A percentile compares a stretch with the other conserved stretches of the same genome.
Evolutionary conservation across 2,797 vertebrate species (phyloP).

Genomic region (Phalloptychus januarius): DNA sequence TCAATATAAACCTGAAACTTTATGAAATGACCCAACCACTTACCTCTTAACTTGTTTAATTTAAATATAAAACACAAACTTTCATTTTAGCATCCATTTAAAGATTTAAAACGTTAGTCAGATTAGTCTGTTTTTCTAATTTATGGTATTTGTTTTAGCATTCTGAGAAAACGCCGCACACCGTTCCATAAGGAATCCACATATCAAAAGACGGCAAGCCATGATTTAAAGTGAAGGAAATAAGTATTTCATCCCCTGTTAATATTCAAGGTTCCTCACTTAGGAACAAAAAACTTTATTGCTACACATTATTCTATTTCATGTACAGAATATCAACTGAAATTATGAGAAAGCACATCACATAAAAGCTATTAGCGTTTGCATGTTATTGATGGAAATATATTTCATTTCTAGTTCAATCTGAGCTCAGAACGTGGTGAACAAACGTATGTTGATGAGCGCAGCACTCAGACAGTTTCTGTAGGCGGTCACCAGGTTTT

Average conservation of each 20-base stretch:
- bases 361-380: not conserved
- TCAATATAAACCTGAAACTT: not conserved
- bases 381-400: not conserved
- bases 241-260: not conserved
- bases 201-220: not conserved
- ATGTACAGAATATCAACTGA: not conserved
- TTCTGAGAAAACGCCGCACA: not conserved
- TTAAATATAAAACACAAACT: too few species aligned
- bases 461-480: not conserved
- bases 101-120: not conserved
- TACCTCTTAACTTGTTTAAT: not conserved
- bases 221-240: not conserved
- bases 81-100: not conserved
- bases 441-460: not conserved
- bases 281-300: not conserved
- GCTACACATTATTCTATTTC: not conserved
- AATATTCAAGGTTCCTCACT: not conserved
- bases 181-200: not conserved
- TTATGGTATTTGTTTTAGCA: not conserved
- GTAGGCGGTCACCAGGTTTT: not conserved
- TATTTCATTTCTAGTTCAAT: not conserved
- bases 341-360: not conserved
- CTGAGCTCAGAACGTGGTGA: not conserved
- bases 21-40: not conserved
- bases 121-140: not conserved